These are phyloP conservation scores for Pomatostomus ruficeps DNA, from an alignment of 2,113 vertebrate genomes.

Conservation along the genomic window DNA sequence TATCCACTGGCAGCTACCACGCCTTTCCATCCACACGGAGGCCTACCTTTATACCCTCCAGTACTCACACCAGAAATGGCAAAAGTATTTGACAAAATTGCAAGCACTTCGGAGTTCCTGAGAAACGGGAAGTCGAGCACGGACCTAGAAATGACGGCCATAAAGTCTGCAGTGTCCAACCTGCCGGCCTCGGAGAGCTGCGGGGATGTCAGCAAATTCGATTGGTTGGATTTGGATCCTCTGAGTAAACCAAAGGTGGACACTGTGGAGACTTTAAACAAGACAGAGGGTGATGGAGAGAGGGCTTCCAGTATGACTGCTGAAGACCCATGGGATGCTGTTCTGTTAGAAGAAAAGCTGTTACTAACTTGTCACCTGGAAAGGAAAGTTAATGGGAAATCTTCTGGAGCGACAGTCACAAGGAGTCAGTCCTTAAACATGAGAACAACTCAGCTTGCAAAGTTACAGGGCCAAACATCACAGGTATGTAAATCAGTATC, in stretches of 20 bases:
- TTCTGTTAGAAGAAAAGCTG: constrained; percentile 84
- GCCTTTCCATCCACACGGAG: constrained; percentile 74
- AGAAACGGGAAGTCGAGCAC: constrained; percentile 84
- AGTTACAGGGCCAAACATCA: constrained; percentile 72
- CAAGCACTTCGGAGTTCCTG: constrained; percentile 93
- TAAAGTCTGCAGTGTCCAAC: constrained; percentile 68
- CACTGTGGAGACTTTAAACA: constrained; percentile 61
- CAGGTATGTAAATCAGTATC: constrained; percentile 74
- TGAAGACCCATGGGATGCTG: constrained; percentile 96
- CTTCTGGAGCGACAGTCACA: constrained; percentile 79
- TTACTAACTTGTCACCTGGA: constrained; percentile 58
- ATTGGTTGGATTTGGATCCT: constrained; percentile 96
- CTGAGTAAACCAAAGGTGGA: constrained; percentile 87
- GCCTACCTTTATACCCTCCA: constrained; percentile 68
- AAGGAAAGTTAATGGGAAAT: constrained; percentile 77
- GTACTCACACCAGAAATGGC: constrained; percentile 88
- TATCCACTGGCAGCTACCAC: constrained; percentile 78
- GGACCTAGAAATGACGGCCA: constrained; percentile 72
- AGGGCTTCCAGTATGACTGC: constrained; percentile 50
- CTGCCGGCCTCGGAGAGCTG: constrained; percentile 69
- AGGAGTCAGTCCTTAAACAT: constrained; percentile 90
- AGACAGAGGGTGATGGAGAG: constrained; percentile 17
- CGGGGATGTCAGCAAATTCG: constrained; percentile 80
- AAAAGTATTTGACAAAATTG: constrained; percentile 94
- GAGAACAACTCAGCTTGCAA: constrained; percentile 69